Conservation (phyloP, 2,113 vertebrate genomes). For the Atrichornis clamosus region DNA sequence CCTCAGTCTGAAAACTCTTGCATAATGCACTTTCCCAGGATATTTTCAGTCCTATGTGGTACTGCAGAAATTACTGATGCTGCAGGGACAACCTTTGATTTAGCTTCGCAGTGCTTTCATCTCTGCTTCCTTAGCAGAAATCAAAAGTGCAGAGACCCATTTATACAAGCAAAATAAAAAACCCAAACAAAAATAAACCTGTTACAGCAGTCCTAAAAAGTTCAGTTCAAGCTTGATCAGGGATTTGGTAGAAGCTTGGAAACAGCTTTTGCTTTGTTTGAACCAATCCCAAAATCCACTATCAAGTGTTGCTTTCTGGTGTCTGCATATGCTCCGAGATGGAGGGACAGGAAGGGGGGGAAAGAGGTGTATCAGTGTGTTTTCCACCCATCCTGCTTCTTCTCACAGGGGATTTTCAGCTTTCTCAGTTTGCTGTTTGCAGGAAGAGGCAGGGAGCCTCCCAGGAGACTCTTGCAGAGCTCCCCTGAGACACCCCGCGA, state of each 20-base stretch:
- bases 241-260: background rate
- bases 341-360: rapidly evolving
- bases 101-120: background rate
- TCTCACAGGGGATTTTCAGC: background rate
- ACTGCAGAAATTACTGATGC: background rate
- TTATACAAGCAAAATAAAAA: background rate
- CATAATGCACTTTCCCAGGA: background rate
- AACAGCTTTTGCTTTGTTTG: conserved; percentile 17
- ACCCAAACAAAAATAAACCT: background rate
- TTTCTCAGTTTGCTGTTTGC: background rate
- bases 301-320: background rate
- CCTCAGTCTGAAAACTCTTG: background rate
- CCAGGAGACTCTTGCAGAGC: background rate
- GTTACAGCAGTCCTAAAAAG: background rate
- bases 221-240: background rate
- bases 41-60: background rate
- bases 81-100: background rate
- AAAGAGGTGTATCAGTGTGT: background rate
- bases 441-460: background rate
- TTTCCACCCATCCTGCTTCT: background rate
- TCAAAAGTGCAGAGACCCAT: background rate
- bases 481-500: background rate
- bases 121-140: background rate
- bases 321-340: background rate
- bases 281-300: background rate